These are phyloP conservation scores for Chondrosia reniformis DNA, from an alignment of 37 sponge, comb jelly and placozoan species.

Conservation along the genomic window DNA sequence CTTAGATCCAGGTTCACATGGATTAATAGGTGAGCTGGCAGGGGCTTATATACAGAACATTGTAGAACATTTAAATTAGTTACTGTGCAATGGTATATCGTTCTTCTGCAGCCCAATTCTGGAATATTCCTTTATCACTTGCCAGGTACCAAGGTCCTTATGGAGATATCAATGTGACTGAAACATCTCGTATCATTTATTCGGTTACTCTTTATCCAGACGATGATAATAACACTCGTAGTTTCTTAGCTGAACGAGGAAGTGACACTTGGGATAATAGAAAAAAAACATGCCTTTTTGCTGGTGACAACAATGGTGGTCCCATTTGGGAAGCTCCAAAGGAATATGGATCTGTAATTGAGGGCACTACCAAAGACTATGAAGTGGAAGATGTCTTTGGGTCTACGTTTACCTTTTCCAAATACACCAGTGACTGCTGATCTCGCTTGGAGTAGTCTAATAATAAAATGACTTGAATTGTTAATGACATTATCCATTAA, in stretches of 20 bases:
- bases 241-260: conserved; percentile 44
- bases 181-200: neutral
- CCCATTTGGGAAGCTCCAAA: conserved; percentile 10
- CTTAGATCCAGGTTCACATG: neutral
- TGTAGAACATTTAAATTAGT: neutral
- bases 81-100: no score
- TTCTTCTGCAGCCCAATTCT: conserved; percentile 65
- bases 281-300: conserved; percentile 44
- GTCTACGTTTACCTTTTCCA: no score
- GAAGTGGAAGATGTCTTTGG: conserved; percentile 14
- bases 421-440: no score
- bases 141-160: conserved; percentile 13
- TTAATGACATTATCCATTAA: no score
- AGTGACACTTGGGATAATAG: conserved; percentile 57
- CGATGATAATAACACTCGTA: conserved; percentile 1
- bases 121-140: conserved; percentile 53
- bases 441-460: no score
- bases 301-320: conserved; percentile 62
- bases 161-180: neutral
- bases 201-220: conserved; percentile 31
- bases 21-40: conserved; percentile 9
- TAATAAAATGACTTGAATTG: no score
- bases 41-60: neutral
- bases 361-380: conserved; percentile 44
- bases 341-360: conserved; percentile 48